Evolutionary conservation across 2,797 vertebrate species (phyloP).

Genomic region (Helostoma temminkii): DNA sequence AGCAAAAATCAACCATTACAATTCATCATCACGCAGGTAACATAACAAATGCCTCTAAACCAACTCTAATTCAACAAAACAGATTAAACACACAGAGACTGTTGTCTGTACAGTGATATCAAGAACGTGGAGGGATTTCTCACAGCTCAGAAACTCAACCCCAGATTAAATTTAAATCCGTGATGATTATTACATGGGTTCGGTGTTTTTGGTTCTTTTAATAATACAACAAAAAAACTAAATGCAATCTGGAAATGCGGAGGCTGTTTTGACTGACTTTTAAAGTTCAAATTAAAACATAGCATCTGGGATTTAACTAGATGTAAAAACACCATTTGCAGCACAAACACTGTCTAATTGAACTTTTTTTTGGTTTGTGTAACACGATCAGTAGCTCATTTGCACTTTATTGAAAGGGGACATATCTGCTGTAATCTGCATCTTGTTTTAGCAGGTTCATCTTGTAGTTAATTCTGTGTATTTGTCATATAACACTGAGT

Average conservation of each 20-base stretch:
- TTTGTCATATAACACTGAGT: no score
- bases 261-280: no score
- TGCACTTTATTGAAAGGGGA: not conserved
- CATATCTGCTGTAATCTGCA: no score
- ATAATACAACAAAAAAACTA: not conserved
- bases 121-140: conserved; percentile 34
- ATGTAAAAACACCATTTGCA: not conserved
- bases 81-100: conserved; percentile 18
- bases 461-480: not conserved
- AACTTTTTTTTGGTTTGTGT: not conserved
- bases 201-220: not conserved
- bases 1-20: conserved; percentile 51
- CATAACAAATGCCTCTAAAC: conserved; percentile 28
- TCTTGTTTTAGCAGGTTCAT: no score
- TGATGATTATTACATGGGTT: not conserved
- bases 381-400: not conserved
- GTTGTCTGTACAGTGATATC: conserved; percentile 43
- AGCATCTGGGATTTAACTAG: not conserved
- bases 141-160: conserved; percentile 24
- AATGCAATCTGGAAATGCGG: not conserved
- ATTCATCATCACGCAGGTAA: conserved; percentile 40
- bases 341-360: not conserved
- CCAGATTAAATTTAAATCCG: not conserved
- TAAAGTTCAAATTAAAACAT: no score
- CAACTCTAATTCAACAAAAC: conserved; percentile 8